Base-by-base conservation (phyloP, 1,140 invertebrate species). In the Lepidurus packardi region DNA sequence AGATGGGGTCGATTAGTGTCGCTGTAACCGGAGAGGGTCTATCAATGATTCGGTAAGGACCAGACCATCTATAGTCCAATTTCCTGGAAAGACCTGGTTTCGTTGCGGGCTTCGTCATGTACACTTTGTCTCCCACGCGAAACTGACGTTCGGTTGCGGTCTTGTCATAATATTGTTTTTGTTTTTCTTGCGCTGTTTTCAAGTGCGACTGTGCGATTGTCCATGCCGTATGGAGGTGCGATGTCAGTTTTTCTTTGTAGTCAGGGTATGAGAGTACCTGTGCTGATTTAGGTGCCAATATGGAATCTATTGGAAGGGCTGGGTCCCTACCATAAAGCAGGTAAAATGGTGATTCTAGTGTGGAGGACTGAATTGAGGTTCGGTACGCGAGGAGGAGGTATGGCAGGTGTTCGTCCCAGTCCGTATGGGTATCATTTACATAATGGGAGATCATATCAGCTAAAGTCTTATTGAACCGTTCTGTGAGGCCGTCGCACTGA, bases 401-500 rank as follows among this genome's bases (percentile, higher is more conserved):
- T 8, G 1, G 9, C 7, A 76, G 43, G 7, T 44, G 42, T 16
- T 76, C 42, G 11, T 76, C 75, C 75, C 75, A 76, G 11, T 47
- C 8, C 6, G 5, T n/a, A 13, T 21, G 42, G 24, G 25, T 34
- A 1, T 73, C 16, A 34, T 21, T 16, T 34, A 76, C 73, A 11
- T 78, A 80, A 9, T 76, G 25, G 4, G 79, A 45, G 5, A 83
- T 73, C 80, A 80, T 80, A 6, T 80, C 65, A 21, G 74, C 25
- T 1, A 83, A 47, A 16, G 84, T 83, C 6, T 77, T 43, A 76
- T 83, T 84, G 34, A 82, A 80, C 25, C 82, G 73, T 78, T 83
- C 81, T 9, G 81, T 80, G 53, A 78, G 76, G 4, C 82, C 82
- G 45, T 81, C 77, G 13, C 73, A 74, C 73, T 81, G 75, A 6